Base-by-base conservation (phyloP, 2,113 vertebrate species). In the Colinus virginianus region DNA sequence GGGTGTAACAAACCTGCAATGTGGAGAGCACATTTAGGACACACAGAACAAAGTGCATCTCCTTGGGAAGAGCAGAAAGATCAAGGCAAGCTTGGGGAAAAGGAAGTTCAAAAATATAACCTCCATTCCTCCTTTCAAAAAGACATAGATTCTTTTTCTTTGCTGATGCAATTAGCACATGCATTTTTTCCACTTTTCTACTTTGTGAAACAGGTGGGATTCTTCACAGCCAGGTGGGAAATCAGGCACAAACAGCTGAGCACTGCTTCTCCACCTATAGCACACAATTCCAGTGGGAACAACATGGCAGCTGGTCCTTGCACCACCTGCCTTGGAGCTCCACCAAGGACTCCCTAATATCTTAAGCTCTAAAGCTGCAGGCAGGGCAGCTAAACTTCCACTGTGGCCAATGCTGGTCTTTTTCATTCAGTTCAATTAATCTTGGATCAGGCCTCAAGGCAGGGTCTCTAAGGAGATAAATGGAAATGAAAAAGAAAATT, bases 351-450 rank as follows among this genome's bases (percentile, higher is more conserved):
- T 87, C 18, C 48, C 19, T 58, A n/a, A 38, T 30, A 34, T 67
- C 9, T 55, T 49, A 36, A 80, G 38, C 38, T 67, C 9, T 55
- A 53, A 36, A 80, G 38, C 48, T 42, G 67, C 42, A 71, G 61
- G 13, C 26, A 80, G 45, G 34, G 28, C 36, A 90, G 6, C 1
- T 40, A 40, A 75, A n/a, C 48, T 90, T 90, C 36, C 26, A 56
- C 30, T 9, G 56, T 80, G 48, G n/a, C 59, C 64, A 0, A 0
- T 40, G 42, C 11, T 10, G 32, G 43, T 55, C 78, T 66, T 83
- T 83, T 75, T 62, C 85, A 86, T 81, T 93, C 2, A 75, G 69
- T 63, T 80, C 48, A 79, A 53, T 74, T 59, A 80, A 83, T 14
- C 32, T 77, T 0, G 0, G 43, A 88, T 76, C 62, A 87, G 51